A percentile compares a stretch with the other conserved stretches of the same genome.
These are phyloP conservation scores for Erpornis zantholeuca DNA, from an alignment of 2,113 vertebrate species.

Conservation along the genomic window DNA sequence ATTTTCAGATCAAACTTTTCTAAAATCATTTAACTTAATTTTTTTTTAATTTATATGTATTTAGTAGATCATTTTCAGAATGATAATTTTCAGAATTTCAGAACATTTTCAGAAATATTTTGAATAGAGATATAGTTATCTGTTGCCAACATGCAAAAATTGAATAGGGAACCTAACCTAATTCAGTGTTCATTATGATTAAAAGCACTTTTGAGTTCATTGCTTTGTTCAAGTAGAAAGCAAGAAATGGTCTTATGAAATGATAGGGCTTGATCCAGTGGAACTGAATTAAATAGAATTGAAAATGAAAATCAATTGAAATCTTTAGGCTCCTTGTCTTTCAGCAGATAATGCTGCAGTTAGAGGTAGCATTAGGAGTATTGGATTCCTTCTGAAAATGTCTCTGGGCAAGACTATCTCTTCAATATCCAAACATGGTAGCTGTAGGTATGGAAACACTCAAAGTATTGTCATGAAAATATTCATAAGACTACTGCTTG, in stretches of 20 bases:
- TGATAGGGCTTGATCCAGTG: neutral
- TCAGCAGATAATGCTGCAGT: neutral
- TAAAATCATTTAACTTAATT: neutral
- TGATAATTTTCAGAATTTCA: too few species aligned
- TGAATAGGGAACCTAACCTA: neutral
- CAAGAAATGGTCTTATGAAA: neutral
- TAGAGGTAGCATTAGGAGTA: neutral
- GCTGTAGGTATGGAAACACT: conserved; percentile 4
- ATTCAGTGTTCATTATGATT: neutral
- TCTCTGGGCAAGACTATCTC: neutral
- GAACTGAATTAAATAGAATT: neutral
- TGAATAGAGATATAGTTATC: neutral
- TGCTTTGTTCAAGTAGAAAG: neutral
- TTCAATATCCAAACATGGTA: neutral
- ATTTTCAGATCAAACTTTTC: neutral
- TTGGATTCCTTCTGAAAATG: neutral
- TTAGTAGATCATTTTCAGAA: neutral
- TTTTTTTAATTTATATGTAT: neutral
- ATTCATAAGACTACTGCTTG: neutral
- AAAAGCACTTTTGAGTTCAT: neutral
- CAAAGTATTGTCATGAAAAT: conserved; percentile 22
- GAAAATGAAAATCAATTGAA: neutral
- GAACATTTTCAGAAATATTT: neutral
- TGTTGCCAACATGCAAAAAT: neutral
- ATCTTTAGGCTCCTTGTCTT: neutral